Evolutionary conservation across 2,113 vertebrate genomes (phyloP).

Genomic region (Larimichthys polyactis): DNA sequence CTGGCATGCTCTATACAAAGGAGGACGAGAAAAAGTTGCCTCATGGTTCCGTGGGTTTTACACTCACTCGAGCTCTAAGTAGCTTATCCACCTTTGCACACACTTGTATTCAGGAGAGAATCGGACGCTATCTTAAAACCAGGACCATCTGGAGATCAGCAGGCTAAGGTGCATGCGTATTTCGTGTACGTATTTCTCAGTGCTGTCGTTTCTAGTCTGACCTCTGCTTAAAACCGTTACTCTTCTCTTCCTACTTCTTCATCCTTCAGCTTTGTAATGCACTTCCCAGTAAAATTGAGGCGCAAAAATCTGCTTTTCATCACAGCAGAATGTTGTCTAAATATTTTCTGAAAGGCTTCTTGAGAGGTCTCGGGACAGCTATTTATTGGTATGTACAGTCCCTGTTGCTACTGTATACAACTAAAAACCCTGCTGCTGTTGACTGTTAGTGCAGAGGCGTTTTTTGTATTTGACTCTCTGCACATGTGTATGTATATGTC

Average conservation of each 20-base stretch:
- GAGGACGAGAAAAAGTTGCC: constrained; percentile 19
- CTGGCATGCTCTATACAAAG: constrained; percentile 8
- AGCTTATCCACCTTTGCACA: constrained; percentile 25
- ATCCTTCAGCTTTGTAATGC: constrained; percentile 13
- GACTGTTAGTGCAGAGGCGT: constrained; percentile 27
- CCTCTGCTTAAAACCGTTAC: constrained; percentile 34
- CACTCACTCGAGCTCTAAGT: constrained; percentile 12
- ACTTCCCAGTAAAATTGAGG: constrained; percentile 3
- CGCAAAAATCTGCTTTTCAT: constrained; percentile 14
- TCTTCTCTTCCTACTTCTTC: constrained; percentile 19
- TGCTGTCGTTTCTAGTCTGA: constrained; percentile 43
- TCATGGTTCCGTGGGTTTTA: constrained; percentile 12
- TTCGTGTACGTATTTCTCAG: constrained; percentile 39
- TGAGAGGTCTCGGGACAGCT: constrained; percentile 63
- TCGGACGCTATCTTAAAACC: constrained; percentile 11
- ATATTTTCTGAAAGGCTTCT: constrained; percentile 51
- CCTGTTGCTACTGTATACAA: constrained; percentile 57
- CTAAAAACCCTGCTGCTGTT: constrained; percentile 58
- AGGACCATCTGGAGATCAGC: constrained; percentile 26
- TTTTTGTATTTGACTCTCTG: constrained; percentile 34
- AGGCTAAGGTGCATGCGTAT: constrained; percentile 54
- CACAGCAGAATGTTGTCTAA: constrained; percentile 25
- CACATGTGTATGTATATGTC: constrained; percentile 28
- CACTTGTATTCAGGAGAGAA: constrained; percentile 27
- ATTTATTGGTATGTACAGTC: constrained; percentile 57